Conservation (phyloP, 2,888 invertebrate genomes). For the Linnaemya tessellans region DNA sequence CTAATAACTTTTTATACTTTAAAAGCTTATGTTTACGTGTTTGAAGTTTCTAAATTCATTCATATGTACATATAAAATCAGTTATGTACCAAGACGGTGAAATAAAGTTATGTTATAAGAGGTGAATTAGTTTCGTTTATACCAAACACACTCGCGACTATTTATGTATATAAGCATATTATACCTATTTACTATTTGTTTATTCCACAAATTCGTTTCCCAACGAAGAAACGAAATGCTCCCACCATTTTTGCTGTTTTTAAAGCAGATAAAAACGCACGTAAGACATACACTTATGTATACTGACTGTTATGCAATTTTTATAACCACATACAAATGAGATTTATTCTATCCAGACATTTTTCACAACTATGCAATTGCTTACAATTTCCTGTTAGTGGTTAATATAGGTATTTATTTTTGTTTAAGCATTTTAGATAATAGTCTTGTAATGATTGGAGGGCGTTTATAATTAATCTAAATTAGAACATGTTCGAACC, state of each 20-base stretch:
- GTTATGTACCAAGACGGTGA: conserved; percentile 61
- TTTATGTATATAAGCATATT: too few relatives aligned
- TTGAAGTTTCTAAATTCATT: conserved; percentile 3
- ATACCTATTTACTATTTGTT: conserved; percentile 22
- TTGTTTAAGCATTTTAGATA: conserved; percentile 48
- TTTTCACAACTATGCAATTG: conserved; percentile 48
- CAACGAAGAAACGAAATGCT: conserved; percentile 18
- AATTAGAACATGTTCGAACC: conserved; percentile 78
- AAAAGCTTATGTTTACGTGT: not conserved
- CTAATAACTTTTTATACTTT: conserved; percentile 5
- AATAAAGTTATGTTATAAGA: conserved; percentile 26
- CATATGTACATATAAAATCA: conserved; percentile 37
- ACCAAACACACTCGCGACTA: conserved; percentile 12
- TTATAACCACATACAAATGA: conserved; percentile 73
- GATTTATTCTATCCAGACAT: conserved; percentile 48
- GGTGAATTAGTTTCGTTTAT: conserved; percentile 55
- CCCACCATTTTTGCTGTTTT: conserved; percentile 17
- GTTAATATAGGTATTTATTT: not conserved
- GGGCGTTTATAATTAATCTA: conserved; percentile 73
- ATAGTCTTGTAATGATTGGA: conserved; percentile 31
- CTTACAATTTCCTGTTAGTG: conserved; percentile 41
- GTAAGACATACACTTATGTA: conserved; percentile 67
- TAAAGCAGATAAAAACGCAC: conserved; percentile 73
- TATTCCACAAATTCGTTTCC: conserved; percentile 21
- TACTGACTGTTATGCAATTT: conserved; percentile 80